Percentiles rank a stretch among this genome's conserved stretches.
These are phyloP conservation scores for Ptychobarbus kaznakovi DNA, from an alignment of 2,797 vertebrate species.

Conservation along the genomic window DNA sequence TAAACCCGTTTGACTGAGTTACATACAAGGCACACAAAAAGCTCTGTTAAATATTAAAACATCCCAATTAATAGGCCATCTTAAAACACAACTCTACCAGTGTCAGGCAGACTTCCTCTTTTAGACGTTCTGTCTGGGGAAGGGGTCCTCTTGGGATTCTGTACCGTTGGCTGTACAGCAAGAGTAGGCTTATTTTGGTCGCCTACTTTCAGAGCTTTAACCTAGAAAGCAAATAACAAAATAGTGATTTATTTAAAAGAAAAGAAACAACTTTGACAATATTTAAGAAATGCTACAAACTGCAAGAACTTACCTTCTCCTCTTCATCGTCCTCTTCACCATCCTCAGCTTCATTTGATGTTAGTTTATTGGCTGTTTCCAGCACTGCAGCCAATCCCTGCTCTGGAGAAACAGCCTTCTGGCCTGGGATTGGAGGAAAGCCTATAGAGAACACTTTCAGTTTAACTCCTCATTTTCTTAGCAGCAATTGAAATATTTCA, in stretches of 20 bases:
- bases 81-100: constrained; percentile 65
- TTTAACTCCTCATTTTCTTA: neutral
- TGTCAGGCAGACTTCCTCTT: constrained; percentile 64
- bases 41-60: neutral
- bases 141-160: constrained; percentile 56
- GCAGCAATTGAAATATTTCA: neutral
- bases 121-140: constrained; percentile 68
- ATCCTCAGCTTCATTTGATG: constrained; percentile 72
- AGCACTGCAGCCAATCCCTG: constrained; percentile 82
- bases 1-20: no score
- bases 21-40: no score
- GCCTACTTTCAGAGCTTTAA: constrained; percentile 61
- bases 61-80: neutral
- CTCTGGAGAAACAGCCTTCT: constrained; percentile 73
- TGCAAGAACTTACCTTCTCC: constrained; percentile 41
- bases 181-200: constrained; percentile 69
- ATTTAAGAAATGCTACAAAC: neutral
- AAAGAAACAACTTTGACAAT: neutral
- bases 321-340: constrained; percentile 78
- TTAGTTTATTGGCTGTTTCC: constrained; percentile 84
- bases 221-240: constrained; percentile 48
- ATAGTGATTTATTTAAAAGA: neutral
- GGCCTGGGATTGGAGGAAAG: constrained; percentile 93
- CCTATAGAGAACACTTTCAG: constrained; percentile 73
- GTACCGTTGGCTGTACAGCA: constrained; percentile 59